A percentile compares a stretch with the other conserved stretches of the same genome.
Conservation (phyloP, 2,113 vertebrate species). For the Nothobranchius kuhntae region DNA sequence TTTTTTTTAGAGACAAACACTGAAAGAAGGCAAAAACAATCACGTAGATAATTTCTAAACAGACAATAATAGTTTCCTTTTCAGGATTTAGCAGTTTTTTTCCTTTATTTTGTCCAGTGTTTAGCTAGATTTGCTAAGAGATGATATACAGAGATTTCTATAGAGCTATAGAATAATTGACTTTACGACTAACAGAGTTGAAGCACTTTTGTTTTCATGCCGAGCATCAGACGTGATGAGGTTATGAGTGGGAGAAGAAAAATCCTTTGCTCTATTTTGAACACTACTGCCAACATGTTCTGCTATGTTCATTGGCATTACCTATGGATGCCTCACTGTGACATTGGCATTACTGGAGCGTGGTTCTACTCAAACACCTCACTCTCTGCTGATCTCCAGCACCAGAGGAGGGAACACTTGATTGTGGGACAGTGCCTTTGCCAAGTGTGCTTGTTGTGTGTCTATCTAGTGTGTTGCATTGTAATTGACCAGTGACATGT, state of each 20-base stretch:
- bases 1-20: constrained; percentile 52
- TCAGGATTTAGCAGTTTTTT: constrained; percentile 70
- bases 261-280: constrained; percentile 41
- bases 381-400: constrained; percentile 32
- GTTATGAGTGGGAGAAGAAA: constrained; percentile 49
- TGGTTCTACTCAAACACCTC: constrained; percentile 16
- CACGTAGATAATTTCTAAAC: constrained; percentile 62
- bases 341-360: constrained; percentile 64
- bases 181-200: constrained; percentile 77
- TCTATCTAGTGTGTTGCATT: constrained; percentile 50
- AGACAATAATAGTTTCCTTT: constrained; percentile 39
- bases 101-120: constrained; percentile 73
- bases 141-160: constrained; percentile 78
- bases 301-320: constrained; percentile 69
- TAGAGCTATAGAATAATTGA: constrained; percentile 76
- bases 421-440: constrained; percentile 37
- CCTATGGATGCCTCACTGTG: constrained; percentile 64
- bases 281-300: constrained; percentile 68
- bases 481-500: constrained; percentile 30
- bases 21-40: constrained; percentile 64
- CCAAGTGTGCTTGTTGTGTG: constrained; percentile 38
- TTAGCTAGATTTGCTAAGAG: constrained; percentile 78
- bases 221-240: constrained; percentile 72
- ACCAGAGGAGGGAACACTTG: constrained; percentile 33
- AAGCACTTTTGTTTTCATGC: constrained; percentile 80